Evolutionary conservation across 2,113 vertebrate genomes (phyloP), one percentile per base, ranked within the genome.

Genomic region (Anguilla rostrata): DNA sequence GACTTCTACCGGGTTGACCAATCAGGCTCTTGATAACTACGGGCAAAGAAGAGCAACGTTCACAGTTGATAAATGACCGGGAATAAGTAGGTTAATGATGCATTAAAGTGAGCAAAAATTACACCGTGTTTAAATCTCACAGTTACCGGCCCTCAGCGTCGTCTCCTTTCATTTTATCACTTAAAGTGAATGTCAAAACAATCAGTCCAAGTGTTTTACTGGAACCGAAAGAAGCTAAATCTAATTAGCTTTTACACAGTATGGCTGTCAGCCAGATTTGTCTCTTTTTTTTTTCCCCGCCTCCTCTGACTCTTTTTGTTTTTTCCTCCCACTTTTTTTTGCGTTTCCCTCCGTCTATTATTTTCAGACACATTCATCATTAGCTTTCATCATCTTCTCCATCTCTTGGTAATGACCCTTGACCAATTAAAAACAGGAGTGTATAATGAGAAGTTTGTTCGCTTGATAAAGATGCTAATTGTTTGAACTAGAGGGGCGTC

Each of bases 161-260:
- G 60, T 20, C 60, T 8, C 60, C 60, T 66, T 26, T 26, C 60
- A 66, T 26, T 66, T 20, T 66, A 26, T 66, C 22, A 53, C 49
- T 53, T 53, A 53, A 53, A 53, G 49, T 66, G 60, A 22, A 26
- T 66, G 60, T 66, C 18, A 22, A 26, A 66, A 66, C 82, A 39
- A 22, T 20, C 82, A 41, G 34, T 83, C 16, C 57, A 39, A 60
- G 53, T 83, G 82, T 84, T 46, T 84, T 84, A 60, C 60, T 71
- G 60, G 83, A 63, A 71, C 40, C 43, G 57, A 84, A 71, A 22
- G 39, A 75, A 26, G 18, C 83, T 63, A 34, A 26, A 34, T 39
- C 83, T 40, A 71, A 84, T 84, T 66, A 84, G 83, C 49, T 63
- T 63, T 83, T 83, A 63, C 82, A 63, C 53, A 60, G 16, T 83